phyloP scores from a whole-genome alignment of 2,888 invertebrate species.

The Melitaea athalia region DNA sequence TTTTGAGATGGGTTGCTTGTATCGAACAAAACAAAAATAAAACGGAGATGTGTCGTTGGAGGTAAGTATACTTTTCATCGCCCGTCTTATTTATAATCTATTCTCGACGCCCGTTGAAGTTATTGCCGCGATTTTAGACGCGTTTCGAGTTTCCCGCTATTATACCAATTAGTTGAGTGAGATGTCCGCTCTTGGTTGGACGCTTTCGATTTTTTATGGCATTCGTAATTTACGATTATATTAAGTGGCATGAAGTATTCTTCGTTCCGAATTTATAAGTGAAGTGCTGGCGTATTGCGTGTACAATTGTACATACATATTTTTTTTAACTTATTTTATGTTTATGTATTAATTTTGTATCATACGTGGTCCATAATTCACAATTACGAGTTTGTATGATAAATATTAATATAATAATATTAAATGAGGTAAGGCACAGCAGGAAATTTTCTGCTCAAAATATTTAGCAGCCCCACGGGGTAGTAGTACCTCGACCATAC shows the following conservation, averaged over 20 bases:
- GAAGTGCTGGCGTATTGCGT: not conserved
- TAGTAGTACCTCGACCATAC: no score
- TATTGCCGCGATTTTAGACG: slow-evolving; percentile 70
- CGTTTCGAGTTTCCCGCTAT: slow-evolving; percentile 75
- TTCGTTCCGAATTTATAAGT: slow-evolving; percentile 6
- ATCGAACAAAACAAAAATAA: slow-evolving; percentile 58
- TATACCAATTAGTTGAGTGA: slow-evolving; percentile 81
- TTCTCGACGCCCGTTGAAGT: slow-evolving; percentile 74
- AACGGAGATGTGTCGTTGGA: slow-evolving; percentile 71
- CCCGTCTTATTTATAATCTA: slow-evolving; percentile 75
- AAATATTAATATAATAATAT: no score
- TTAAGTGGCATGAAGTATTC: slow-evolving; percentile 17
- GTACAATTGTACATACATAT: not conserved
- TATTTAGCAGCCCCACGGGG: no score
- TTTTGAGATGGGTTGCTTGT: slow-evolving; percentile 7
- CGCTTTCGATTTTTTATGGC: slow-evolving; percentile 69
- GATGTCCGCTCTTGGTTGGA: slow-evolving; percentile 73
- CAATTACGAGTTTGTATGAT: no score
- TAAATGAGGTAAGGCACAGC: no score
- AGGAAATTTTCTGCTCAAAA: no score
- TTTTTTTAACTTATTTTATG: not conserved
- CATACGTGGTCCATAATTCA: no score
- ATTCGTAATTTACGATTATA: slow-evolving; percentile 52
- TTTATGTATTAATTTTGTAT: not conserved
- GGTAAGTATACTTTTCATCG: slow-evolving; percentile 77